Conservation (phyloP, 2,797 vertebrate species). For the Bovichtus diacanthus region DNA sequence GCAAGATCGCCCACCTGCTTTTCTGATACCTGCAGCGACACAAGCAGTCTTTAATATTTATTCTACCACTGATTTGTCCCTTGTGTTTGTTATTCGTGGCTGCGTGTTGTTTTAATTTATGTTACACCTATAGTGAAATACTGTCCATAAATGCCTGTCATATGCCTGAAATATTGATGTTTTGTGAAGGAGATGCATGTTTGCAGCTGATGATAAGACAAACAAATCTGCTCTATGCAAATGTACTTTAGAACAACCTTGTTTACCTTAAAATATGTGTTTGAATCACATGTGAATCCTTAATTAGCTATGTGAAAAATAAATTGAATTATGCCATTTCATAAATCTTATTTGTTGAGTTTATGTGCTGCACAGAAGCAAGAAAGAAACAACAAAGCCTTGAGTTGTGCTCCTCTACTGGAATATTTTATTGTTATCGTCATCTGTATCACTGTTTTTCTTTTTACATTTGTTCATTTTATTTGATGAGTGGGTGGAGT, state of each 20-base stretch:
- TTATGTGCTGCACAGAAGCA: not conserved
- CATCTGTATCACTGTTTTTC: constrained; percentile 81
- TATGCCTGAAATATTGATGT: not conserved
- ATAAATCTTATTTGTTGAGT: not conserved
- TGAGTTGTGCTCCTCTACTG: constrained; percentile 83
- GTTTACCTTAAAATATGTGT: not conserved
- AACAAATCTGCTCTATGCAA: constrained; percentile 1
- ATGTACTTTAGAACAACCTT: not conserved
- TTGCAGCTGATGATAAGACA: not conserved
- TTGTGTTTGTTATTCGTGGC: not conserved
- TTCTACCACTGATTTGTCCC: not conserved
- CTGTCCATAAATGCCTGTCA: not conserved
- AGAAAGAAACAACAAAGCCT: constrained; percentile 59
- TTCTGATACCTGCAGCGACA: constrained; percentile 3
- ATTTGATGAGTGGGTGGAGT: constrained; percentile 80
- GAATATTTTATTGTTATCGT: constrained; percentile 88
- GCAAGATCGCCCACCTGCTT: not conserved
- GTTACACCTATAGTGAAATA: not conserved
- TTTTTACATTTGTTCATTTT: constrained; percentile 86
- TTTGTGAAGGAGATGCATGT: not conserved
- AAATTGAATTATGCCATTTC: not conserved
- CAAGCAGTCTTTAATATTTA: constrained; percentile 12
- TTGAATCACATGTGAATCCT: not conserved
- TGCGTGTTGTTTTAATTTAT: not conserved
- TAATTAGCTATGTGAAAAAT: not conserved